Evolutionary conservation across 2,797 vertebrate species (phyloP), one percentile per base, ranked within the genome.

Genomic region (Staurois parvus): DNA sequence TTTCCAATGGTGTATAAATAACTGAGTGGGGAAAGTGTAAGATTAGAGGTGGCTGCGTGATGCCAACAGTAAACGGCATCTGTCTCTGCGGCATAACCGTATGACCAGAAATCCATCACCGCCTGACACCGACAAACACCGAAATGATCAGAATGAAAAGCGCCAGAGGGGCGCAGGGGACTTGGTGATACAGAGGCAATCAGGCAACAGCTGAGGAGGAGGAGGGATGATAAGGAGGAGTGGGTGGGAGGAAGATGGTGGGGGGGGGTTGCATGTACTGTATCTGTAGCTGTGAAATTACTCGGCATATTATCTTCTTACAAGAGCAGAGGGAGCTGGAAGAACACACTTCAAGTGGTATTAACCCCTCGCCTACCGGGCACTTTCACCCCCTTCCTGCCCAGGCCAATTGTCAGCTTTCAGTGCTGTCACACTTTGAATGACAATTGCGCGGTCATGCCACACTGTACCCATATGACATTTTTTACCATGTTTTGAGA

Each of bases 101-200:
- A 34, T 45, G 79, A 72, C 45, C 78, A 72, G n/a, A 56, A 62
- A 81, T 81, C 75, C 80, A 64, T 86, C 79, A 76, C 5, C 40
- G 64, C 52, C 79, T 72, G 67, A 37, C 79, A 80, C 17, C 5
- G 32, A 81, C 48, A 75, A 66, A 26, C 76, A 68, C 37, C n/a
- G 11, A 69, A 67, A 86, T n/a, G 66, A 62, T 85, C 42, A 76
- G 48, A 32, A 75, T 86, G 66, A 86, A 75, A 70, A 62, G 79
- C 67, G 84, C 78, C 78, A 48, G 64, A 76, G 84, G 79, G 73
- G 75, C 56, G 84, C 78, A 79, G 45, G 84, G 79, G 79, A 86
- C 73, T 30, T 59, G 12, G 24, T 9, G 70, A 75, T n/a, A 75
- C 67, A 59, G 69, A 79, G 69, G 45, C 76, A 66, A 66, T 21